Base-by-base conservation (phyloP, 2,113 vertebrate species). In the Butastur rufipennis region DNA sequence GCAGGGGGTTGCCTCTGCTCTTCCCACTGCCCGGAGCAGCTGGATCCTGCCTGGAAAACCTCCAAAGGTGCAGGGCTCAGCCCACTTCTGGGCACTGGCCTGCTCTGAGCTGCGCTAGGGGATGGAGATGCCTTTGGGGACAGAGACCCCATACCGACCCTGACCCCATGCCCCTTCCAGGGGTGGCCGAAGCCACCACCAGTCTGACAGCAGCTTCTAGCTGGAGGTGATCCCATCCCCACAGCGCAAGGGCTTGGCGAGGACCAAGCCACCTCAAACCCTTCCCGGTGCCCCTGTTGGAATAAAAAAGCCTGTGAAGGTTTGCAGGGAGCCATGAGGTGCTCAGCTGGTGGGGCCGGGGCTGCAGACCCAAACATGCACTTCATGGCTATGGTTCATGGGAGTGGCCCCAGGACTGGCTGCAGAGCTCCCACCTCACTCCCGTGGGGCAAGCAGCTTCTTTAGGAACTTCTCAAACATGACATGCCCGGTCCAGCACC, bases 101-200 rank as follows among this genome's bases (percentile, higher is more conserved):
- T 27, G 10, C 52, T 68, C 74, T 2, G 22, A 92, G 74, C 42
- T 18, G 6, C 0, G 0, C 1, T 0, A 26, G 29, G 5, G 20
- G 22, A 55, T 3, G 10, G 47, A 70, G n/a, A 8, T 7, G 8
- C 23, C 48, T 55, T 13, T 47, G 56, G 32, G 31, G 45, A 16
- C 13, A 55, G 50, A 45, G 45, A 34, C 6, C 16, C 40, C 10
- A 29, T 0, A 0, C 23, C 15, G 4, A 43, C 18, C 17, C 34
- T 65, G 62, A 11, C 2, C 13, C 43, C 10, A 3, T 10, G 21
- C 4, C 17, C 31, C 26, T 72, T 68, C 55, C 31, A 26, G 25
- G 22, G 5, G 7, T 16, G 11, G 23, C 67, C 48, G 27, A 47
- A 74, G 42, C 19, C 50, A 31, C n/a, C 52, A 13, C 9, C 8